Base-by-base conservation (phyloP, 2,113 vertebrate species). In the Acanthisitta chloris region DNA sequence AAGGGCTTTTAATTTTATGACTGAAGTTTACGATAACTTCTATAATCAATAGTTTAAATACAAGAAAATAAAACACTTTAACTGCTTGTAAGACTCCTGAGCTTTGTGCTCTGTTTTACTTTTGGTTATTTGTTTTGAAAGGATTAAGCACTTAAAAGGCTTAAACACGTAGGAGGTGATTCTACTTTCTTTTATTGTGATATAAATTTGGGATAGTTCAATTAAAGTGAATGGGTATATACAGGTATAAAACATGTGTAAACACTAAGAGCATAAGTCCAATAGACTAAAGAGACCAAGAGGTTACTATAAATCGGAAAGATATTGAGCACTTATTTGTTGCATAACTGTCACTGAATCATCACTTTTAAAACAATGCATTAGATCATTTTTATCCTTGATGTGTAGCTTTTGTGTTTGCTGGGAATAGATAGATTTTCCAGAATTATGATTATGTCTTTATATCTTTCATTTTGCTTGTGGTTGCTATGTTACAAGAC, bases 381-480 rank as follows among this genome's bases (percentile, higher is more conserved):
- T 65, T 88, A 46, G 48, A 72, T 79, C 34, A 82, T 95, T 96
- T 82, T 86, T 93, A 80, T 89, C 93, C 74, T 46, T 94, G 81
- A 82, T 92, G 46, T 84, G 66, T 96, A 65, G 62, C 95, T 97
- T 97, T 90, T 36, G 6, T 96, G 72, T 91, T 97, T 24, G 3
- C 55, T 97, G 96, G 97, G 97, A 97, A 97, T 91, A 94, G 89
- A 85, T 78, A 80, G 84, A 80, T 97, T 97, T 97, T 95, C 85
- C 91, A 95, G 93, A 96, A 94, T 97, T 95, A 84, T 70, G 94
- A 95, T 98, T 97, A 94, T 97, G 91, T 92, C 96, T 97, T 97
- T 89, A 93, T 86, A 95, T 91, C 81, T 94, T 90, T 97, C 91
- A 94, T 96, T 85, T 97, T 93, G 77, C 81, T 72, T 76, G 81